Base-by-base conservation (phyloP, 2,888 invertebrate genomes). In the Tiliacea citrago region DNA sequence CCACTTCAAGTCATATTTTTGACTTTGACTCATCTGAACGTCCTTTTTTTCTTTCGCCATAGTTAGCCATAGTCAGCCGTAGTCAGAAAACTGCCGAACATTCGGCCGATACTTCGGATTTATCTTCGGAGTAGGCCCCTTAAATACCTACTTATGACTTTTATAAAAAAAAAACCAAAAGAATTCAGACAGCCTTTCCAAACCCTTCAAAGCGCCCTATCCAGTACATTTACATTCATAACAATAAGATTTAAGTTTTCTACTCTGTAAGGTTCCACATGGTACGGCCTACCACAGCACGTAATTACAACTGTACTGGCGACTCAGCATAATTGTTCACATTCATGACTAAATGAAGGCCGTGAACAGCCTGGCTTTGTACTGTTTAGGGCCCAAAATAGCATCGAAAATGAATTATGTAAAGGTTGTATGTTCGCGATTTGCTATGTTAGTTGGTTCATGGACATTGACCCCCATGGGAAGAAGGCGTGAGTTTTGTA, bases 161-260 rank as follows among this genome's bases (percentile, higher is more conserved):
- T n/a, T 42, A 42, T 9, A 7, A 7, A 18, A 49, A 49, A n/a
- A 49, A 47, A 49, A 13, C 16, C 5, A 6, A 49, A 53, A 53
- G 10, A n/a, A 39, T 10, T 1, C 16, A 57, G 18, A 13, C 18
- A n/a, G 9, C 1, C 8, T 60, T n/a, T 6, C 18, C 29, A 9
- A 35, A 12, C 12, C 12, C 12, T 9, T 49, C 13, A 69, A 63
- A 47, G 47, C 18, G 35, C 7, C 83, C 39, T 51, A 81, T 85
- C 83, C 66, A 88, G 85, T 73, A 42, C 21, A 21, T 75, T 16
- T 74, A 82, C 45, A 73, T 83, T 79, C 45, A 53, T 49, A 75
- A 55, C 69, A 82, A 77, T 67, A 83, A 86, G 83, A 88, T 90
- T 88, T 85, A 88, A 85, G 79, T 84, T 79, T 81, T 75, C 49